Base-by-base conservation (phyloP, 2,797 vertebrate genomes). In the Enteromius treurensis region DNA sequence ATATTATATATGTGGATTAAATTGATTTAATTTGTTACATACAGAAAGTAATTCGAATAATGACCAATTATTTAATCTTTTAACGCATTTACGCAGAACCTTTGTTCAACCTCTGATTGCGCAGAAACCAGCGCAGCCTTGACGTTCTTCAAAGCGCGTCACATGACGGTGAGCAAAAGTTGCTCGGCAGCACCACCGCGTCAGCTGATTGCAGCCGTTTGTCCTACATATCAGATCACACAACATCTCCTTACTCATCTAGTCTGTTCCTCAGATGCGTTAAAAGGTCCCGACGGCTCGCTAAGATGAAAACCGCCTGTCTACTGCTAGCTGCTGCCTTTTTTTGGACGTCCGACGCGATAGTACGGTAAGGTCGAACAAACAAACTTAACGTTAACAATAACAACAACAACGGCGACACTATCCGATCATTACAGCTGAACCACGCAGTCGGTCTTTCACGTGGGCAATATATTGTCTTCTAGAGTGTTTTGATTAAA, bases 291-390 rank as follows among this genome's bases (percentile, higher is more conserved):
- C 0, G 34, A 62, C 3, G 49, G 37, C 3, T 14, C 64, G 58
- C 21, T 40, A 87, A 55, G 21, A 91, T 91, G 89, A 88, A 84
- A 84, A 4, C 85, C 70, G 21, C 58, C 1, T 82, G 85, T 8
- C 23, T 95, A 82, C 42, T 86, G 3, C 78, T 93, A 5, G 47
- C 94, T 14, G 89, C 90, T 68, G 91, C 87, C 1, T 77, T 92
- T 2, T 84, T 86, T 0, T 87, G 94, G 76, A 89, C 84, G 8
- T 80, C 60, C 73, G 88, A 95, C 42, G 94, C 92, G 0, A 79
- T 95, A 8, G 79, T 95, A 17, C 89, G 95, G 95, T 95, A 89
- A 94, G 93, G 21, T 11, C 17, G 7, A 73, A 15, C 11, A 37
- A 42, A 65, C 23, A 53, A 17, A 80, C 49, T 69, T 55, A 42